phyloP scores from a whole-genome alignment of 1,140 invertebrate species.

The Drepana arcuata region DNA sequence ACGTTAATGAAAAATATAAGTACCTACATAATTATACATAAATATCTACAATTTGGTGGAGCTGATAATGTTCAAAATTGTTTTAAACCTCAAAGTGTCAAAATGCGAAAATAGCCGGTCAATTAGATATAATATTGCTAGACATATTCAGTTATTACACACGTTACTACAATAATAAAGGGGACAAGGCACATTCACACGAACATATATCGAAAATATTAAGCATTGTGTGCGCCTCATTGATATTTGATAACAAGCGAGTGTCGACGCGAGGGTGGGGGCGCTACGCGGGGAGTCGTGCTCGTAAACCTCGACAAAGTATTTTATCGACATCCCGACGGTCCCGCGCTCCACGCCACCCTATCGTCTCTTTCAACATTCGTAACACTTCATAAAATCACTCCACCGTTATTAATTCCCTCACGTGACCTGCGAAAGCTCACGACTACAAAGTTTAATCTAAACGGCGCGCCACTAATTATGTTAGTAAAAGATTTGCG shows the following conservation, averaged over 20 bases:
- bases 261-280: slow-evolving; percentile 19
- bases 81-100: too few relatives aligned
- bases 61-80: too few relatives aligned
- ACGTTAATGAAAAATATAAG: too few relatives aligned
- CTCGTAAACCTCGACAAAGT: slow-evolving; percentile 55
- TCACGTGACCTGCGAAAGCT: too few relatives aligned
- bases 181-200: too few relatives aligned
- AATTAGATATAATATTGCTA: too few relatives aligned
- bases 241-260: slow-evolving; percentile 45
- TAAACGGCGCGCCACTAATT: slow-evolving; percentile 8
- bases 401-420: slow-evolving; percentile 44
- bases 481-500: slow-evolving; percentile 10
- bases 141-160: too few relatives aligned
- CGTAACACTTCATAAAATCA: slow-evolving; percentile 54
- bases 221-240: slow-evolving; percentile 17
- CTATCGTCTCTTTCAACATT: slow-evolving; percentile 45
- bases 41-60: too few relatives aligned
- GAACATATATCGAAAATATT: too few relatives aligned
- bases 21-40: too few relatives aligned
- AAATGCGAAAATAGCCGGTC: too few relatives aligned
- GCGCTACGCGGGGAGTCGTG: slow-evolving; percentile 29
- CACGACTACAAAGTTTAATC: slow-evolving; percentile 2
- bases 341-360: slow-evolving; percentile 24
- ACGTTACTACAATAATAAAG: too few relatives aligned
- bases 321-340: slow-evolving; percentile 47